Conservation (phyloP, 2,888 invertebrate genomes). For the Rhagophthalmus giganteus region DNA sequence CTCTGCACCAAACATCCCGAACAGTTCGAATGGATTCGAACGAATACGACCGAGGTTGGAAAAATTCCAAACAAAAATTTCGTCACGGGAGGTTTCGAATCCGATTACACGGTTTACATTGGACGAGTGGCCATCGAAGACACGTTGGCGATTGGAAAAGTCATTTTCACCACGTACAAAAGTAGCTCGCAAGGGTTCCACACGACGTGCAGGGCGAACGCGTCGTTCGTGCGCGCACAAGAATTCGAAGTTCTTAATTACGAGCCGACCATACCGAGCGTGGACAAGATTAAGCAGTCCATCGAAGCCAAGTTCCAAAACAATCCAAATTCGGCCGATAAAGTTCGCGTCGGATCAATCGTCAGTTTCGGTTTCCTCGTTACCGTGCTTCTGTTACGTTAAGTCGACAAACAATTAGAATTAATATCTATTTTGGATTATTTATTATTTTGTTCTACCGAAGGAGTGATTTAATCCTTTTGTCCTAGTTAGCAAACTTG, state of each 20-base stretch:
- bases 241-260: constrained; percentile 10
- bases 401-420: too few relatives aligned
- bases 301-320: too few relatives aligned
- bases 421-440: too few relatives aligned
- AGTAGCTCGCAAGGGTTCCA: background rate
- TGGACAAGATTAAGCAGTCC: constrained; percentile 1
- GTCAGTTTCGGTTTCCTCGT: too few relatives aligned
- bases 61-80: constrained; percentile 3
- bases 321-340: too few relatives aligned
- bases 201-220: constrained; percentile 2
- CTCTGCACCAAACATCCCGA: constrained; percentile 12
- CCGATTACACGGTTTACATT: constrained; percentile 9
- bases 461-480: too few relatives aligned
- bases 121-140: constrained; percentile 7
- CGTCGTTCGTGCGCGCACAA: constrained; percentile 5
- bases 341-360: too few relatives aligned
- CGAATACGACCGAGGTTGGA: background rate
- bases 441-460: too few relatives aligned
- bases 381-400: too few relatives aligned
- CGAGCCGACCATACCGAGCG: background rate
- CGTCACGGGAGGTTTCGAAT: constrained; percentile 8
- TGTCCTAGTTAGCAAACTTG: too few relatives aligned
- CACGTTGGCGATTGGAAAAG: constrained; percentile 7
- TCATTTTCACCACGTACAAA: background rate
- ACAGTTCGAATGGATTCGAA: constrained; percentile 15